These are phyloP conservation scores for Mola mola DNA, from an alignment of 2,113 vertebrate species.

Conservation along the genomic window DNA sequence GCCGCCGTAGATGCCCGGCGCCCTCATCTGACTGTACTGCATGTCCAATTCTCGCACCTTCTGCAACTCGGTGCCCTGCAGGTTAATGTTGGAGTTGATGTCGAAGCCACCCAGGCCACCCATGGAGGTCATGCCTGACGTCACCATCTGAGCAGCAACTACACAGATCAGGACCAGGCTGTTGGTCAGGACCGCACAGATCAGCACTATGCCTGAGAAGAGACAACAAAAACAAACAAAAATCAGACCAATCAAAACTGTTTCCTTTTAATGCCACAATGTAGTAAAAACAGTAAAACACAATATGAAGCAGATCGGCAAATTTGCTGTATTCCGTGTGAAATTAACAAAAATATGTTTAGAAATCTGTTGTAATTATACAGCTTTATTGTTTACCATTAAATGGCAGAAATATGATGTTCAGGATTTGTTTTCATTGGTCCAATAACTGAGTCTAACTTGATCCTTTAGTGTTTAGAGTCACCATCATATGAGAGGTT, in stretches of 20 bases:
- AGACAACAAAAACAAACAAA: background rate
- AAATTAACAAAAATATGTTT: too few relatives aligned
- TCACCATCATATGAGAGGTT: too few relatives aligned
- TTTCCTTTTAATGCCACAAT: background rate
- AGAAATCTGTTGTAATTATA: too few relatives aligned
- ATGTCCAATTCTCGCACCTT: constrained; percentile 86
- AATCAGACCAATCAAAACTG: background rate
- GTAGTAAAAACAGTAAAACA: too few relatives aligned
- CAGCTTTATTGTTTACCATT: too few relatives aligned
- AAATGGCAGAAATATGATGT: too few relatives aligned
- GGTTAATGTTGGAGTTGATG: constrained; percentile 82
- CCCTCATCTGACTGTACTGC: constrained; percentile 89
- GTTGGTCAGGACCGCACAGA: constrained; percentile 82
- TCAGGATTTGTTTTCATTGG: too few relatives aligned
- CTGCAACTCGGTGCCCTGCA: constrained; percentile 87
- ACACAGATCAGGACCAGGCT: constrained; percentile 85
- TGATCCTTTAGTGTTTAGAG: too few relatives aligned
- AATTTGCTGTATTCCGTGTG: too few relatives aligned
- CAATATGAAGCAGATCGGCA: too few relatives aligned
- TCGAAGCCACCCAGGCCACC: constrained; percentile 78
- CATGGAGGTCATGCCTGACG: constrained; percentile 79
- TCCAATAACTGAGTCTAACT: too few relatives aligned
- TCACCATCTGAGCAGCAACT: constrained; percentile 81
- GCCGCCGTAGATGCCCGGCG: constrained; percentile 86
- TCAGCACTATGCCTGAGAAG: constrained; percentile 82